Percentiles rank a stretch among this genome's conserved stretches.
These are phyloP conservation scores for Hypotaenidia philippensis DNA, from an alignment of 2,797 vertebrate genomes.

Conservation along the genomic window DNA sequence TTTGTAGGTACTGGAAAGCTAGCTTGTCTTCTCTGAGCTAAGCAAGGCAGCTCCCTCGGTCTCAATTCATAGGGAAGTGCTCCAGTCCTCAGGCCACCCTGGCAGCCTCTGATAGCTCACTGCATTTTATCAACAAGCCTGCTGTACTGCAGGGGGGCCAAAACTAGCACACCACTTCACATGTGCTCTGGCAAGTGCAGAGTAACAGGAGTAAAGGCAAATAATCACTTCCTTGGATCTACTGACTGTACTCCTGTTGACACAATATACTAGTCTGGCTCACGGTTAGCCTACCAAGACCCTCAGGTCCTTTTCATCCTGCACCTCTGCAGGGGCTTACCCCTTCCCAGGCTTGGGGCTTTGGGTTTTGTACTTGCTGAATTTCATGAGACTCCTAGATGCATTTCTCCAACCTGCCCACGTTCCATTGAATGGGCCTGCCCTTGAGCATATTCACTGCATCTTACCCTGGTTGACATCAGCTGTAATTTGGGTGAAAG, in stretches of 20 bases:
- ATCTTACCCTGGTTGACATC: neutral
- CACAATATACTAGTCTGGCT: neutral
- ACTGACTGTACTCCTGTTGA: neutral
- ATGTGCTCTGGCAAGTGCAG: neutral
- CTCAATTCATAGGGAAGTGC: neutral
- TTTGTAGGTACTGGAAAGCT: neutral
- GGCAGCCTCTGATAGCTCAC: neutral
- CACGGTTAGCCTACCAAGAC: fast-evolving
- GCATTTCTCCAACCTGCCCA: neutral
- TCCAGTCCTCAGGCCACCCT: neutral
- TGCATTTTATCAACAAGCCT: neutral
- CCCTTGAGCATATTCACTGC: neutral
- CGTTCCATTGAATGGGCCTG: fast-evolving
- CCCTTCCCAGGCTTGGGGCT: neutral
- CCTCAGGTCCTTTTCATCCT: neutral
- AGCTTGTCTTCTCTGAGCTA: neutral
- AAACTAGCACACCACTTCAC: neutral
- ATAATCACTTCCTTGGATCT: neutral
- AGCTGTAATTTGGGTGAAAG: neutral
- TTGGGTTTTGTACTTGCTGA: neutral
- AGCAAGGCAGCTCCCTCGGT: neutral
- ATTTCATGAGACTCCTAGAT: neutral
- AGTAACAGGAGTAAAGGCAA: neutral
- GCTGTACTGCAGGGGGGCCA: neutral
- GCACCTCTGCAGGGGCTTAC: neutral